Evolutionary conservation across 2,113 vertebrate species (phyloP), one percentile per base, ranked within the genome.

Genomic region (Sceloporus undulatus): DNA sequence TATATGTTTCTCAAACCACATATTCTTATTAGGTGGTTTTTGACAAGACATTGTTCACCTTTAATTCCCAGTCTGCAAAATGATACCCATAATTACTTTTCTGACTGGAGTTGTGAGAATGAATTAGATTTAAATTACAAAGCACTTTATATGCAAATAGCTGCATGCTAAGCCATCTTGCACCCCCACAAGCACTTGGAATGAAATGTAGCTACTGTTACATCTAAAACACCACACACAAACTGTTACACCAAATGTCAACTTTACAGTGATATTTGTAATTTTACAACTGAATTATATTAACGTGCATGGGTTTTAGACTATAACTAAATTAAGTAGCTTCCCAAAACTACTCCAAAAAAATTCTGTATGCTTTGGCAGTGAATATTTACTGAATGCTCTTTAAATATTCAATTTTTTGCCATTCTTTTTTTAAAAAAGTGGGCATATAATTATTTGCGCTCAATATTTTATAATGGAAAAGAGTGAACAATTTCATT

Each of bases 101-200:
- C 74, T 83, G 74, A 83, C 80, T 77, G 59, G 74, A 77, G 62
- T 65, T 88, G 42, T 83, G 74, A 88, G 73, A 82, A 78, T 66
- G 74, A 84, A 84, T 83, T 88, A 77, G 73, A 78, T 88, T 75
- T 84, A 83, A 88, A 88, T 88, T 88, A 81, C 87, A 88, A 77
- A 88, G n/a, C 73, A 77, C 80, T 88, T 82, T 88, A 78, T 83
- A 88, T 88, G 87, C 87, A 88, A 78, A 88, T 77, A 68, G 74
- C 73, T 77, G 59, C 56, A 84, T 87, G 79, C 59, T 66, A 87
- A 76, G 70, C 29, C 74, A 77, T 77, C 80, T 83, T 82, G 42
- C 48, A 7, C 27, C 68, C 16, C 23, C 34, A 83, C 21, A 25
- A 77, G 21, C 74, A 77, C 27, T 68, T 78, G n/a, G 74, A 23